phyloP scores from a whole-genome alignment of 2,888 invertebrate species.

The Parascotia fuliginaria region DNA sequence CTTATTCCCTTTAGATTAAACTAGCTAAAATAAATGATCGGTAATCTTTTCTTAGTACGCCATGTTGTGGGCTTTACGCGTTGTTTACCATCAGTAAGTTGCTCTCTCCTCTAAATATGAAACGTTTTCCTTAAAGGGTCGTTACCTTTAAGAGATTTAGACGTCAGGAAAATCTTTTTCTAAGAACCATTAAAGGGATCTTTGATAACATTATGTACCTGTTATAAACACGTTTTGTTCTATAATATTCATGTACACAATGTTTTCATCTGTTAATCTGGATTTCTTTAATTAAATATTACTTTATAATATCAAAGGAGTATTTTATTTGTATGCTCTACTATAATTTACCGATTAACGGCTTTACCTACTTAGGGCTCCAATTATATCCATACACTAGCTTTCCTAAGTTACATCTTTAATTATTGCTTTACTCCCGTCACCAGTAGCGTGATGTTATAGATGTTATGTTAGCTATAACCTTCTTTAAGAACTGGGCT shows the following conservation, averaged over 20 bases:
- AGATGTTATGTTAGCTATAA: too few relatives aligned
- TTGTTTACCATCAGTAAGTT: conserved; percentile 21
- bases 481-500: too few relatives aligned
- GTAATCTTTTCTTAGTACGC: conserved; percentile 20
- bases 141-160: conserved; percentile 59
- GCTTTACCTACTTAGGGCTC: too few relatives aligned
- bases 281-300: too few relatives aligned
- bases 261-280: too few relatives aligned
- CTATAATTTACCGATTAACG: too few relatives aligned
- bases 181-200: conserved; percentile 47
- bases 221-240: conserved; percentile 16
- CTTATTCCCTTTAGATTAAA: conserved; percentile 9
- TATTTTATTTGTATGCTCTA: too few relatives aligned
- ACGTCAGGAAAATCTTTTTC: conserved; percentile 52
- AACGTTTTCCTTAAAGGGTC: conserved; percentile 67
- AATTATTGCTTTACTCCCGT: too few relatives aligned
- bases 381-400: too few relatives aligned
- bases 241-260: neutral
- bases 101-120: conserved; percentile 52
- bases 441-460: too few relatives aligned
- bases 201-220: conserved; percentile 24
- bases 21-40: conserved; percentile 11
- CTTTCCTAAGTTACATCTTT: too few relatives aligned
- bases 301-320: too few relatives aligned
- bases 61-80: conserved; percentile 17